Percentiles rank a stretch among this genome's conserved stretches.
Evolutionary conservation across 2,113 vertebrate genomes (phyloP).

Genomic region (Sylvietta virens): DNA sequence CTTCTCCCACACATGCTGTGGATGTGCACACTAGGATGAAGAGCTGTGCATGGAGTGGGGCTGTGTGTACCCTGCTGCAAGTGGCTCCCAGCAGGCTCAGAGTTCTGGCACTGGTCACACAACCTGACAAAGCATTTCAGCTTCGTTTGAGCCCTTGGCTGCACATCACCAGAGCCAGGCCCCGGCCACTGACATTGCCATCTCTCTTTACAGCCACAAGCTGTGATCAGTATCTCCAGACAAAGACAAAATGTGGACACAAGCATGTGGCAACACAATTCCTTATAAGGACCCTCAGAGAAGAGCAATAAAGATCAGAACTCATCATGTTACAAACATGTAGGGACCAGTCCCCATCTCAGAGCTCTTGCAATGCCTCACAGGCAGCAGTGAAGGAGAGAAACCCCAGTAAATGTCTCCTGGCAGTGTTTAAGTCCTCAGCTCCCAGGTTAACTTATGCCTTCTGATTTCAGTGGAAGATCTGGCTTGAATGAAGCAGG

Average conservation of each 20-base stretch:
- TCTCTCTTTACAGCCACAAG: background rate
- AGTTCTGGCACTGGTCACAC: background rate
- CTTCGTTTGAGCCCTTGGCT: background rate
- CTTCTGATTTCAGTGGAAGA: background rate
- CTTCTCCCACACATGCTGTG: fast-evolving
- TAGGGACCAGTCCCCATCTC: background rate
- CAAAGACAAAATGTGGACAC: background rate
- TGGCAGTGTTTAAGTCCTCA: background rate
- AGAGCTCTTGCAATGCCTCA: background rate
- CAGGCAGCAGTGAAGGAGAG: background rate
- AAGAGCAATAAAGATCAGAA: background rate
- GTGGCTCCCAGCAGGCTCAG: fast-evolving
- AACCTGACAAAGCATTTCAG: background rate
- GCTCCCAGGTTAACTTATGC: background rate
- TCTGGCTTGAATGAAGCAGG: background rate
- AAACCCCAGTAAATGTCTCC: background rate
- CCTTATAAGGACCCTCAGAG: background rate
- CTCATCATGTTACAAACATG: background rate
- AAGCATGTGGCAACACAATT: fast-evolving
- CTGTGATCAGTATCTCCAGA: background rate
- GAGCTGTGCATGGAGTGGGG: fast-evolving
- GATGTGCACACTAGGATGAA: fast-evolving
- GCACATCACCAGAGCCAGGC: background rate
- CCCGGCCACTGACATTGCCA: background rate
- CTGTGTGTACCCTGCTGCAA: background rate